Evolutionary conservation across 2,797 vertebrate genomes (phyloP).

Genomic region (Hyperoplus immaculatus): DNA sequence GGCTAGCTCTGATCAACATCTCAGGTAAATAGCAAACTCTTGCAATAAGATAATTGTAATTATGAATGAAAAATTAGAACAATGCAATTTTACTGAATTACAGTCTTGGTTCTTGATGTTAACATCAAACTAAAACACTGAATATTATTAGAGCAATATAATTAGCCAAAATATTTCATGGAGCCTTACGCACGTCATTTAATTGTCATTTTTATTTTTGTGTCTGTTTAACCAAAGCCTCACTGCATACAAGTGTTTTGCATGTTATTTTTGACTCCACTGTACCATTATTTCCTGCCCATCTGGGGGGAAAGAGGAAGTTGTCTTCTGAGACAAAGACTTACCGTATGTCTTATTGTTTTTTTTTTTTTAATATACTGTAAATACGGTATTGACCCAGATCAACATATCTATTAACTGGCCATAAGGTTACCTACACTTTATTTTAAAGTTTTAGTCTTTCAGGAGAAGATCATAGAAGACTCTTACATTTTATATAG

Average conservation of each 20-base stretch:
- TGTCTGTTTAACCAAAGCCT: conserved; percentile 23
- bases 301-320: conserved; percentile 87
- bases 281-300: conserved; percentile 79
- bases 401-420: not conserved
- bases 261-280: conserved; percentile 77
- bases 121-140: not conserved
- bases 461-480: too few species aligned
- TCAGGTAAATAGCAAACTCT: conserved; percentile 74
- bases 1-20: conserved; percentile 63
- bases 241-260: conserved; percentile 63
- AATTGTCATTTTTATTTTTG: conserved; percentile 10
- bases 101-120: not conserved
- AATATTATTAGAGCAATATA: not conserved
- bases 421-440: not conserved
- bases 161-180: not conserved
- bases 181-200: not conserved
- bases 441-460: not conserved
- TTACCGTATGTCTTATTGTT: not conserved
- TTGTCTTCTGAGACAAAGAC: conserved; percentile 62
- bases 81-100: not conserved
- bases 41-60: not conserved
- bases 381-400: not conserved
- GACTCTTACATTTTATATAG: not conserved
- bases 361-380: conserved; percentile 10
- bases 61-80: not conserved